These are phyloP conservation scores for Macroglossus sobrinus DNA, from an alignment of 2,113 vertebrate genomes.

Conservation along the genomic window DNA sequence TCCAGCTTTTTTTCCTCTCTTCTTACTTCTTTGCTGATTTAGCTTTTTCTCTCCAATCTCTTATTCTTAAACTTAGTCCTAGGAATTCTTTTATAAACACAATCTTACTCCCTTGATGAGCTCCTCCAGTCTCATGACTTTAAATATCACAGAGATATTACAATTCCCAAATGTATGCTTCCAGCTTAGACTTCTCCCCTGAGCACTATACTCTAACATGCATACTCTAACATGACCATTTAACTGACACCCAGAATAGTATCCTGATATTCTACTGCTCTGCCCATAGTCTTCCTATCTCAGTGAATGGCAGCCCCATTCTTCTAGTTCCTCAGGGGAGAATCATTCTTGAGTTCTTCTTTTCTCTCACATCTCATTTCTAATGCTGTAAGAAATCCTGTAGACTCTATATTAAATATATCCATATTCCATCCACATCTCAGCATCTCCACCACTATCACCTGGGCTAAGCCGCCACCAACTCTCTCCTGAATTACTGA, in stretches of 20 bases:
- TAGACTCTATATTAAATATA: not conserved
- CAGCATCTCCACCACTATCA: not conserved
- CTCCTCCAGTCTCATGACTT: not conserved
- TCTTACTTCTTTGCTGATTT: not conserved
- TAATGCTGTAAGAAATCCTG: not conserved
- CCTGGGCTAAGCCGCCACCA: not conserved
- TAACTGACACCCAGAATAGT: not conserved
- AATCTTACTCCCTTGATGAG: not conserved
- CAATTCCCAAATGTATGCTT: not conserved
- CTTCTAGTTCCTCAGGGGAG: not conserved
- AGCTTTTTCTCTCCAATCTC: not conserved
- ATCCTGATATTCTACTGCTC: not conserved
- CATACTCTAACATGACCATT: not conserved
- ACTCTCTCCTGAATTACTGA: too few species aligned
- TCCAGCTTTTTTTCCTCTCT: not conserved
- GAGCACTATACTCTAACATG: not conserved
- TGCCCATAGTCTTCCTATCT: not conserved
- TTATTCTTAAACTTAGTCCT: not conserved
- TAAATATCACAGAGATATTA: not conserved
- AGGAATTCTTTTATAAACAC: not conserved
- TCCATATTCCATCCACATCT: not conserved
- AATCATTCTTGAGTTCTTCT: not conserved
- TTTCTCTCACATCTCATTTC: accelerated
- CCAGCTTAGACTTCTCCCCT: not conserved
- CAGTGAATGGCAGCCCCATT: not conserved